phyloP scores from a whole-genome alignment of 2,797 vertebrate species.

The Harpagifer antarcticus region DNA sequence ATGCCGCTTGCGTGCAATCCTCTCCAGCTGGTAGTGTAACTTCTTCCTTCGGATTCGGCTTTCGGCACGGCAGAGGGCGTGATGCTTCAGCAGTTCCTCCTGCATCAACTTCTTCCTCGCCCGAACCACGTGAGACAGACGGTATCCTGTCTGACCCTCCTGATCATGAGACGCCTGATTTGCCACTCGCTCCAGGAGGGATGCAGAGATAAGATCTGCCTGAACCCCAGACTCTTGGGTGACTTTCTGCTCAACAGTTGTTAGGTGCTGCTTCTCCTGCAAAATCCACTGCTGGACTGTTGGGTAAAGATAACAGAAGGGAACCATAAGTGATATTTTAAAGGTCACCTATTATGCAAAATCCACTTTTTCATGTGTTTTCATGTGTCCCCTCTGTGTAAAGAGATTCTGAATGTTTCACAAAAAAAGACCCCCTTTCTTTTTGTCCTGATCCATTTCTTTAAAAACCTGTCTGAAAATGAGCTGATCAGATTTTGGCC shows the following conservation, averaged over 20 bases:
- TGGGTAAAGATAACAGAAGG: slow-evolving; percentile 35
- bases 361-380: no score
- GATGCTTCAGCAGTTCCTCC: slow-evolving; percentile 87
- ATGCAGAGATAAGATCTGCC: slow-evolving; percentile 76
- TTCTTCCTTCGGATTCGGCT: slow-evolving; percentile 85
- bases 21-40: slow-evolving; percentile 90
- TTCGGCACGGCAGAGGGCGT: slow-evolving; percentile 85
- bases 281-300: slow-evolving; percentile 92
- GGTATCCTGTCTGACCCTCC: slow-evolving; percentile 52
- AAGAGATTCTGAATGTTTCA: no score
- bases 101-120: slow-evolving; percentile 88
- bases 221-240: slow-evolving; percentile 88
- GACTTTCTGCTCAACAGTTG: slow-evolving; percentile 75
- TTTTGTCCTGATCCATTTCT: no score
- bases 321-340: background rate
- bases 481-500: no score
- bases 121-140: slow-evolving; percentile 64
- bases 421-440: no score
- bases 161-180: slow-evolving; percentile 56
- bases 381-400: no score
- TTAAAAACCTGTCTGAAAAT: no score
- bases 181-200: slow-evolving; percentile 62
- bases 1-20: slow-evolving; percentile 90
- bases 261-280: slow-evolving; percentile 85
- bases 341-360: no score